Conservation (phyloP, 1,140 invertebrate genomes). For the Carposina sasakii region DNA sequence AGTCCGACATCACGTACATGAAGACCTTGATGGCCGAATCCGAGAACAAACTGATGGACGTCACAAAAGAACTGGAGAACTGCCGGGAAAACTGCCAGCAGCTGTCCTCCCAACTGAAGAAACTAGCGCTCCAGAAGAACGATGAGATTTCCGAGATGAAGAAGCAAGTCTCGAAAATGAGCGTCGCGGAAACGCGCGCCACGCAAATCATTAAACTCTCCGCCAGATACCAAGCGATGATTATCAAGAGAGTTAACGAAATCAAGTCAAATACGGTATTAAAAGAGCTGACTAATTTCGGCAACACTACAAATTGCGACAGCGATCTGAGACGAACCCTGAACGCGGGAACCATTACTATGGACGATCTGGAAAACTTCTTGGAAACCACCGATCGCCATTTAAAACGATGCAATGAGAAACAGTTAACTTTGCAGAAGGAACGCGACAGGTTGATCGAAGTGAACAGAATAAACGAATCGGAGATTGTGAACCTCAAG, state of each 20-base stretch:
- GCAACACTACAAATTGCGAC: constrained; percentile 43
- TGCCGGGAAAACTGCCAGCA: constrained; percentile 57
- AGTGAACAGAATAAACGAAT: constrained; percentile 56
- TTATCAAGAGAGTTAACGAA: constrained; percentile 58
- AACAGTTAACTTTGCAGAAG: constrained; percentile 50
- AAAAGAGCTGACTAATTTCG: constrained; percentile 60
- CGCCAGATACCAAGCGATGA: constrained; percentile 61
- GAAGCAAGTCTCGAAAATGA: constrained; percentile 57
- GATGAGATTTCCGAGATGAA: constrained; percentile 60
- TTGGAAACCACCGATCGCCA: constrained; percentile 60
- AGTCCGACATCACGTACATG: constrained; percentile 52
- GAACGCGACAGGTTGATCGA: constrained; percentile 52
- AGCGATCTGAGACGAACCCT: constrained; percentile 44
- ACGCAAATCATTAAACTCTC: constrained; percentile 63
- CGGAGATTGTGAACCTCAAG: constrained; percentile 54
- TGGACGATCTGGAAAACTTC: constrained; percentile 63
- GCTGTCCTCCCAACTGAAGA: constrained; percentile 55
- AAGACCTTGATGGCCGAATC: constrained; percentile 56
- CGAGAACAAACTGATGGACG: constrained; percentile 51
- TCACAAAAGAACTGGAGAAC: constrained; percentile 48
- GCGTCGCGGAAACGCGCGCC: constrained; percentile 49
- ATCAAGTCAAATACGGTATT: constrained; percentile 57
- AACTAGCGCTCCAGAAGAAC: constrained; percentile 59
- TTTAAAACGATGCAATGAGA: constrained; percentile 48
- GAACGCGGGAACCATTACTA: constrained; percentile 48